Base-by-base conservation (phyloP, 2,888 invertebrate genomes). In the Agrotis segetum region DNA sequence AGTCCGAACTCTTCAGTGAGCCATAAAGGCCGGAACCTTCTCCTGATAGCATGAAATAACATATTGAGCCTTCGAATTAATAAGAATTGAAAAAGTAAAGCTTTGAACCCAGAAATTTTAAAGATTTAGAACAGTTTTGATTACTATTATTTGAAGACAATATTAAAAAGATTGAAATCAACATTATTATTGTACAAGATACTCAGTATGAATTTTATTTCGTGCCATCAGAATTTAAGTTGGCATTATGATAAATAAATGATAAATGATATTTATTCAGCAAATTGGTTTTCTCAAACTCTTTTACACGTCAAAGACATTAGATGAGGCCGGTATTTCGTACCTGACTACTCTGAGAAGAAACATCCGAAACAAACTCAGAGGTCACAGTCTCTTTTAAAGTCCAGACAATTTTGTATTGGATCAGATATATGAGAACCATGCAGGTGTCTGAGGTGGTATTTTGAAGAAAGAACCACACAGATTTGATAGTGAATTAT, bases 21-120 rank as follows among this genome's bases (percentile, higher is more conserved):
- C 98, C 98, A 93, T 97, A 98, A 79, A 99, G 94, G 71, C 99
- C 99, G 77, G 97, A 97, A 71, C 99, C 99, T 90, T 96, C 96
- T 85, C 97, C 97, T 95, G 91, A 88, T 83, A 88, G 84, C 77
- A 84, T 85, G 82, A 85, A 83, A 85, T 85, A 82, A 73, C 2
- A 49, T 64, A 24, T 74, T 73, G 74, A 79, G 63, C 44, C 5
- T 49, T 19, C 50, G 21, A 49, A 11, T 46, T 21, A 11, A 29
- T 74, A 49, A 29, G 7, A 40, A 1, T 47, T 21, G 7, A 19
- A 5, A 50, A 1, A 66, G 14, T 34, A 64, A 4, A 62, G 19
- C 5, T 68, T 68, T 24, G n/a, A 53, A 19, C 44, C 19, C n/a
- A 55, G 21, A 56, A 40, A 6, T 29, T 29, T 46, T 29, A 11